Evolutionary conservation across 2,797 vertebrate species (phyloP), one percentile per base, ranked within the genome.

Genomic region (Propithecus perrieri): DNA sequence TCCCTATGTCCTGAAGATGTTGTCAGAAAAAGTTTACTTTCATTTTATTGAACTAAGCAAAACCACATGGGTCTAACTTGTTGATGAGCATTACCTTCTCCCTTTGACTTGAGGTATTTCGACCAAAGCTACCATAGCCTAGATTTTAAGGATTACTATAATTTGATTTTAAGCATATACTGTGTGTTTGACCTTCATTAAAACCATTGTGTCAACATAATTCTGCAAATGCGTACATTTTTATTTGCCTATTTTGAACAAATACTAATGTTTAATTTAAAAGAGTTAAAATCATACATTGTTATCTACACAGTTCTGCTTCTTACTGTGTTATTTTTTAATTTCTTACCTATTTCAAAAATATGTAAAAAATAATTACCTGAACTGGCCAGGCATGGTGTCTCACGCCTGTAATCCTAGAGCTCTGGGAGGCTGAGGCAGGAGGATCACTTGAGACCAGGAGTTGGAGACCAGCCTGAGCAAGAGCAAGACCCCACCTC

Each of bases 191-290:
- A 48, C 74, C 50, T 88, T 94, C 15, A 33, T 48, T 71, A 15
- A 33, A 61, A 33, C 85, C 85, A 33, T 20, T 71, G 2, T 87
- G 14, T 93, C 80, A 84, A 59, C 18, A 15, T 86, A 85, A 79
- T 80, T 87, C 79, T 91, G 15, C 33, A 96, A 90, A 88, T 91
- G 43, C 28, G 75, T 17, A 71, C 17, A 55, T 91, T 92, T 94
- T 92, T 94, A 95, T 96, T 95, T 93, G 57, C 67, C 74, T 78
- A 20, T 71, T 95, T 93, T 91, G 33, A 91, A 75, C n/a, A 94
- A 80, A 94, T 90, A 43, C 13, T 89, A 91, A 67, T 89, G 30
- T 83, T 92, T 81, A 84, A 67, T 89, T 86, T 55, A 41, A 11
- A 94, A 65, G 71, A 5, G 6, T 88, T 80, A 85, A 89, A 96